Conservation (phyloP, 2,797 vertebrate species). For the Pangasius djambal region DNA sequence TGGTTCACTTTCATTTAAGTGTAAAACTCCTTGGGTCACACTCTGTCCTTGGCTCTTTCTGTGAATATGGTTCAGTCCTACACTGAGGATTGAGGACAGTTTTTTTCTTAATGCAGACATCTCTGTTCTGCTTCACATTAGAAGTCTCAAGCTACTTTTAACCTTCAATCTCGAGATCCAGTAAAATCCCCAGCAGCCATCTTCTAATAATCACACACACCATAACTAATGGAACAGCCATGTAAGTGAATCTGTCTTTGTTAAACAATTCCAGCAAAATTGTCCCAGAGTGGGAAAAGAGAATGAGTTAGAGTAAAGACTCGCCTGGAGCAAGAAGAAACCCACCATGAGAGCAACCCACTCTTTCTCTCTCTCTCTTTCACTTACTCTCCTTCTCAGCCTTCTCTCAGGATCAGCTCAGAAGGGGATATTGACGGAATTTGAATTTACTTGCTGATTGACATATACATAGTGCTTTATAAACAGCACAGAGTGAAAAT, state of each 20-base stretch:
- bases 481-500: neutral
- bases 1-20: neutral
- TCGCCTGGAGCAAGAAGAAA: conserved; percentile 24
- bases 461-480: neutral
- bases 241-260: conserved; percentile 27
- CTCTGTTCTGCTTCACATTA: neutral
- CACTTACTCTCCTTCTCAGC: neutral
- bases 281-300: conserved; percentile 30
- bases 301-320: conserved; percentile 19
- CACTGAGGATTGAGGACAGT: neutral
- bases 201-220: conserved; percentile 26
- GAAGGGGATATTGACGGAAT: neutral
- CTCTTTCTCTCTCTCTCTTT: neutral
- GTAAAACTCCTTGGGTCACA: neutral
- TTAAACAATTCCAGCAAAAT: conserved; percentile 33
- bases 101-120: neutral
- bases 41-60: neutral
- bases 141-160: neutral
- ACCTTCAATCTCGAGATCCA: neutral
- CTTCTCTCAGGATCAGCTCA: conserved; percentile 7
- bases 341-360: neutral
- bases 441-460: neutral
- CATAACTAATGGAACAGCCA: conserved; percentile 33
- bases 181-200: conserved; percentile 8
- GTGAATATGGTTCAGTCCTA: neutral